These are phyloP conservation scores for Polyommatus icarus DNA, from an alignment of 2,888 invertebrate species.

Conservation along the genomic window DNA sequence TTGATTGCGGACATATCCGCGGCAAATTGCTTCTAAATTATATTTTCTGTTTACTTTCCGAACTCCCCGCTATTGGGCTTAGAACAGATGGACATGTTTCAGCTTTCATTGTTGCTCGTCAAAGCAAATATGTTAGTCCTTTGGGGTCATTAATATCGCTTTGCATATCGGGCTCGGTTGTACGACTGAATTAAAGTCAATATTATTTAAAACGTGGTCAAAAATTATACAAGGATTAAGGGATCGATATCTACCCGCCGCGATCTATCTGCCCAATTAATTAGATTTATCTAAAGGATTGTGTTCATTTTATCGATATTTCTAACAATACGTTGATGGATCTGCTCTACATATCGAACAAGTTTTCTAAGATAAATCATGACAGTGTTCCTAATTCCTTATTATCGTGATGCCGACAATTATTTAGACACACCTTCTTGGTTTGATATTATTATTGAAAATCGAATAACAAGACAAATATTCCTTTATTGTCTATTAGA, in stretches of 20 bases:
- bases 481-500: constrained; percentile 14
- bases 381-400: constrained; percentile 34
- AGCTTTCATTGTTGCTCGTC: constrained; percentile 63
- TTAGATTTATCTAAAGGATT: constrained; percentile 50
- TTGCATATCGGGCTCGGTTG: background rate
- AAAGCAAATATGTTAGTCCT: constrained; percentile 37
- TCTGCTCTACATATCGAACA: constrained; percentile 46
- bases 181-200: background rate
- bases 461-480: background rate
- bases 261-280: constrained; percentile 36
- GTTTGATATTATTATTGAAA: background rate
- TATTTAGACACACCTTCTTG: constrained; percentile 34
- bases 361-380: constrained; percentile 42
- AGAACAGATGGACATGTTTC: constrained; percentile 67
- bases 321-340: constrained; percentile 75
- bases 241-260: background rate
- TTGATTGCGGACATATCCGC: constrained; percentile 80
- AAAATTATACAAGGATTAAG: background rate
- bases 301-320: constrained; percentile 65
- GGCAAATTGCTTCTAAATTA: constrained; percentile 81
- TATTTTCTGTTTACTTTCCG: constrained; percentile 80
- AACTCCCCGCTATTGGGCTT: constrained; percentile 66
- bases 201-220: background rate
- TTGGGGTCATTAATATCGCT: constrained; percentile 35
- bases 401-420: constrained; percentile 37